Conservation (phyloP, 2,113 vertebrate species). For the Gallinago media region DNA sequence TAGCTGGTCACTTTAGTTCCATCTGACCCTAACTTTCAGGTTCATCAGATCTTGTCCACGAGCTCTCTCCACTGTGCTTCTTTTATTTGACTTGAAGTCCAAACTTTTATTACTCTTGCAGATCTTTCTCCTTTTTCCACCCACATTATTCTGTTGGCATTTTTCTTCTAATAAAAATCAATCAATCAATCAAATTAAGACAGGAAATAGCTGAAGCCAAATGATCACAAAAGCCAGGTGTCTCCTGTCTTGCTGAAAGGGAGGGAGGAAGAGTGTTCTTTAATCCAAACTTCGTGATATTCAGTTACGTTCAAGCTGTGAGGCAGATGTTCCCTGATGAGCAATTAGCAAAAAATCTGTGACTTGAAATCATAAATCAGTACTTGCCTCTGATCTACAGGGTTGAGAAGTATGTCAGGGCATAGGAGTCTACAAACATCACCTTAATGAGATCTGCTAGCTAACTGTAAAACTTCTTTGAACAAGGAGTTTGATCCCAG, state of each 20-base stretch:
- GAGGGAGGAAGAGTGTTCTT: background rate
- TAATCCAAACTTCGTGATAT: background rate
- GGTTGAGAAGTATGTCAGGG: background rate
- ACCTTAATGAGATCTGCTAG: constrained; percentile 25
- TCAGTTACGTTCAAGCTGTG: constrained; percentile 27
- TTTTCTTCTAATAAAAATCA: background rate
- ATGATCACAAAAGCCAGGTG: background rate
- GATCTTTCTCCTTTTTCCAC: background rate
- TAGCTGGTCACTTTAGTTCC: background rate
- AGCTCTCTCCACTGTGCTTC: background rate
- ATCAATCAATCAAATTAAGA: background rate
- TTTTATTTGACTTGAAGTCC: background rate
- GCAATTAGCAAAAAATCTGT: constrained; percentile 57
- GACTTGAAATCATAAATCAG: background rate
- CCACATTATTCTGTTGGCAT: background rate
- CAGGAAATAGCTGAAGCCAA: background rate
- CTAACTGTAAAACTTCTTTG: background rate
- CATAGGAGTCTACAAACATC: background rate
- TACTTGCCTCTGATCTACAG: constrained; percentile 10
- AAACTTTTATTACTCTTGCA: background rate
- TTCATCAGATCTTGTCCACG: background rate
- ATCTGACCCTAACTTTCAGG: background rate
- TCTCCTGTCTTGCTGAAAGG: background rate
- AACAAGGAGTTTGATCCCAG: background rate
- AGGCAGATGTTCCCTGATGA: constrained; percentile 44